Evolutionary conservation across 2,888 invertebrate species (phyloP).

Genomic region (Patella caerulea): DNA sequence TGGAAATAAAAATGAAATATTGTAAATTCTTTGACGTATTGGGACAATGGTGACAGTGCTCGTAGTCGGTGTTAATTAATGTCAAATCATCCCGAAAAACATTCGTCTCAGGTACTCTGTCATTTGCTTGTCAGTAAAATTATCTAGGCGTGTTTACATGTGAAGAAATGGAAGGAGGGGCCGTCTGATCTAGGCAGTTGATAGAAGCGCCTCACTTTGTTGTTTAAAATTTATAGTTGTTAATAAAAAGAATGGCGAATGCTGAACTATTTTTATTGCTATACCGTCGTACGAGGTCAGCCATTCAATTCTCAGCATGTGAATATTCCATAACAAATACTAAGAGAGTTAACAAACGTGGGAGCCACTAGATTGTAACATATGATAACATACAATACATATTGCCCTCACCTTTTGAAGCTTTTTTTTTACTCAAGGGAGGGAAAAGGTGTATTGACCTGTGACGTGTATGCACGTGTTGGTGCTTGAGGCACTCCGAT

Average conservation of each 20-base stretch:
- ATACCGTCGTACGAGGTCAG: neutral
- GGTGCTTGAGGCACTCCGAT: slow-evolving; percentile 9
- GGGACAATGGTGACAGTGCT: no score
- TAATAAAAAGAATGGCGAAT: no score
- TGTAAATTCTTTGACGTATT: no score
- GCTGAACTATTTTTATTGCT: neutral
- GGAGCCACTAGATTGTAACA: slow-evolving; percentile 3
- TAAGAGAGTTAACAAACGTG: slow-evolving; percentile 5
- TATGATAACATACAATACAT: slow-evolving; percentile 9
- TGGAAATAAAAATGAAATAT: no score
- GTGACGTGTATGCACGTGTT: slow-evolving; percentile 12
- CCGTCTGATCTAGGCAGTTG: neutral
- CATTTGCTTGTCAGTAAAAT: slow-evolving; percentile 6
- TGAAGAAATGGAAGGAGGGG: neutral
- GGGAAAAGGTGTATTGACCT: slow-evolving; percentile 10
- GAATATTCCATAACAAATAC: slow-evolving; percentile 3
- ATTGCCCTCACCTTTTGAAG: neutral
- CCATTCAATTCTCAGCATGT: slow-evolving; percentile 8
- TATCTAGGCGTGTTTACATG: neutral
- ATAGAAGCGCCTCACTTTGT: neutral
- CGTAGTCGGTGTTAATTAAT: no score
- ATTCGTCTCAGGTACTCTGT: neutral
- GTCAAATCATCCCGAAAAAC: no score
- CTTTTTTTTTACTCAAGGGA: neutral
- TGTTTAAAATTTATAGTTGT: no score